Evolutionary conservation across 2,888 invertebrate species (phyloP), one percentile per base, ranked within the genome.

Genomic region (Diadegma fenestrale): DNA sequence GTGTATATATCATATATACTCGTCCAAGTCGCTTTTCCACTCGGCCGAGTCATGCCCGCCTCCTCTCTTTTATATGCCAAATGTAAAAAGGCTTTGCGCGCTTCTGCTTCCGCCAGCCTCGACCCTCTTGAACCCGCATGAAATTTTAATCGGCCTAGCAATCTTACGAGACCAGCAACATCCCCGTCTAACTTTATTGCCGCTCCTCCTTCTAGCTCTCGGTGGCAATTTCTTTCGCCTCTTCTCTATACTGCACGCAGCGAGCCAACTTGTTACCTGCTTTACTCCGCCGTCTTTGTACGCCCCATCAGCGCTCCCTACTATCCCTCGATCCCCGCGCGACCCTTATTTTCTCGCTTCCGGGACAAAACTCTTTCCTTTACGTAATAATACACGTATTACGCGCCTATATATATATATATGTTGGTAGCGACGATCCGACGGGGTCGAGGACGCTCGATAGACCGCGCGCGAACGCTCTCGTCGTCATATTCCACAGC

Each of bases 71-170:
- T 69, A 48, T 63, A 71, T 54, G 71, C 45, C n/a, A 54, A 72
- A 72, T 69, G 84, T 54, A 58, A 61, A 79, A 81, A 78, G 79
- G 73, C 63, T 85, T 78, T 75, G 73, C 81, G 68, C 68, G 77
- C 63, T 68, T 66, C 77, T 69, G 77, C 66, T 64, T 51, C 76
- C 68, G 73, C 64, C 41, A 33, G 51, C 73, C 77, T 73, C 85
- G 78, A 85, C 82, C 79, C 75, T 85, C 79, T 82, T 85, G 79
- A 82, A 80, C 82, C 82, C 75, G 85, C 85, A 85, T 83, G 85
- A 89, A 88, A 89, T 89, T 87, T 88, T 88, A 88, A 89, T 89
- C 88, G 87, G 68, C 79, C 80, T 78, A 72, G 72, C 83, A 72
- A 78, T 84, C 84, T 84, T 83, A 79, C 84, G 66, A 76, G 82